Evolutionary conservation across 1,140 invertebrate genomes (phyloP), one percentile per base, ranked within the genome.

Genomic region (Spodoptera frugiperda): DNA sequence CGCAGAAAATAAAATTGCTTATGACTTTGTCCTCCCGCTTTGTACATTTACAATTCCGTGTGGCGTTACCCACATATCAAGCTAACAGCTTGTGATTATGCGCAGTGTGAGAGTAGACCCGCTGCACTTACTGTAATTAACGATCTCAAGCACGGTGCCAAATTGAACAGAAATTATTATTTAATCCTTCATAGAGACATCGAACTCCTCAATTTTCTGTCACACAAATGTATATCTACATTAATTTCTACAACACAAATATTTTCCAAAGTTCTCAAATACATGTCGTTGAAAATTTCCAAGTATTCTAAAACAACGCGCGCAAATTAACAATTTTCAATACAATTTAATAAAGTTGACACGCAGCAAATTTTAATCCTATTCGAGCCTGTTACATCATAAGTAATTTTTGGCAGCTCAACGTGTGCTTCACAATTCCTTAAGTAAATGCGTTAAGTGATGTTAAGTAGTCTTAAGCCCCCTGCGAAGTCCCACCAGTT

Each of bases 401-500:
- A 73, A 73, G 71, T 73, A 73, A 61, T 57, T 73, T 73, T 73
- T 49, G 55, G 55, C 53, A 61, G 53, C 46, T 73, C 55, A 48
- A 15, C 53, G 73, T 74, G 57, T 79, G 78, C 51, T 76, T 39
- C 21, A 63, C 72, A 75, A 76, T 79, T 71, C 78, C 55, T 49
- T 76, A 76, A 76, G 57, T 76, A 76, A 76, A 76, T 73, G 53
- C 71, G 76, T 72, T 76, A 79, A 76, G 77, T 78, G 61, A 61
- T 49, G 30, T 67, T 49, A 63, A 74, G 72, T 55, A 78, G 46
- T 65, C 71, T 59, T 74, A 78, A 68, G 77, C 71, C 54, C 39
- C 49, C 33, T 65, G 57, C 59, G 49, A 59, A 71, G 14, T 76
- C 67, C 59, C 78, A 76, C 53, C 51, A 75, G 53, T 54, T 17